phyloP scores from a whole-genome alignment of 2,888 invertebrate species.

The Ophonus ardosiacus region DNA sequence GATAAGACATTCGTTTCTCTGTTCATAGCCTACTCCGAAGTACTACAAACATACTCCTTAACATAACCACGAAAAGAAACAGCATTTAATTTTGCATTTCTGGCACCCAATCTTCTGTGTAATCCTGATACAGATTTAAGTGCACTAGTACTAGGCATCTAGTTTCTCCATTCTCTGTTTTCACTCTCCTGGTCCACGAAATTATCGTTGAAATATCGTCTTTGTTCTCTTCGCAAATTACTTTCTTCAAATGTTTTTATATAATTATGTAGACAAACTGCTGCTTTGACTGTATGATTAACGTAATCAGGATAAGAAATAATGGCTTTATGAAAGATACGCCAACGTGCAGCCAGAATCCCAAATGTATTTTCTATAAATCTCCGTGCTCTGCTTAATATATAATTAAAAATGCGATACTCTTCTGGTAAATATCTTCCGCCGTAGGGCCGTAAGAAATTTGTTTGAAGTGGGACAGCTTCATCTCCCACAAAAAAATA shows the following conservation, averaged over 20 bases:
- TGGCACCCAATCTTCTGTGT: not conserved
- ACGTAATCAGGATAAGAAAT: not conserved
- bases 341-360: not conserved
- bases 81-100: not conserved
- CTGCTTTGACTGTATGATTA: not conserved
- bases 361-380: constrained; percentile 39
- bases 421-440: constrained; percentile 31
- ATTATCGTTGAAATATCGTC: not conserved
- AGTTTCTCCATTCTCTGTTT: not conserved
- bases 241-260: not conserved
- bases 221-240: not conserved
- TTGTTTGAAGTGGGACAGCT: constrained; percentile 62
- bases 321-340: not conserved
- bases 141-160: not conserved
- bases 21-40: no score
- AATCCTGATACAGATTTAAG: not conserved
- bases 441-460: constrained; percentile 62
- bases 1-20: no score
- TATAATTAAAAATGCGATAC: constrained; percentile 29
- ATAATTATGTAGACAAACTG: constrained; percentile 5
- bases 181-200: not conserved
- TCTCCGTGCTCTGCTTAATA: constrained; percentile 20
- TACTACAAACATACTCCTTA: not conserved
- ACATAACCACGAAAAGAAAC: not conserved
- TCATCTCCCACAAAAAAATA: constrained; percentile 64